A percentile compares a stretch with the other conserved stretches of the same genome.
These are phyloP conservation scores for Ginglymostoma cirratum DNA, from an alignment of 2,113 vertebrate genomes.

Conservation along the genomic window DNA sequence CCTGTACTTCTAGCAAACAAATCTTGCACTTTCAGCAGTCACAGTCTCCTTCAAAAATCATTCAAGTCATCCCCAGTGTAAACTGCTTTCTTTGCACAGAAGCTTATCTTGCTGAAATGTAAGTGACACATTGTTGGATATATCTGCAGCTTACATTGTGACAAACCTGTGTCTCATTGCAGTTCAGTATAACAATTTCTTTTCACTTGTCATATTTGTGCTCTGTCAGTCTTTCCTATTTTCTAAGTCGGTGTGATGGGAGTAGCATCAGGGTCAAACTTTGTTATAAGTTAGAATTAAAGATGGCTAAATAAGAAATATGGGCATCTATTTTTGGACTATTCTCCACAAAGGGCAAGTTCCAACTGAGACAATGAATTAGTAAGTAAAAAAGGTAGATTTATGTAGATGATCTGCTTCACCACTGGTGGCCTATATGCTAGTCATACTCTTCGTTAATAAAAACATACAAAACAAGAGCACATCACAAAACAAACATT, in stretches of 20 bases:
- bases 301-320: neutral
- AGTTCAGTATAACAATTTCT: neutral
- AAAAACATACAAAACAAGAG: too few relatives aligned
- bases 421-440: too few relatives aligned
- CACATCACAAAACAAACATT: too few relatives aligned
- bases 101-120: neutral
- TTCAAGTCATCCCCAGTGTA: neutral
- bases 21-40: slow-evolving; percentile 1
- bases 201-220: neutral
- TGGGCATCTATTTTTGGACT: too few relatives aligned
- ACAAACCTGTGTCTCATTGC: neutral
- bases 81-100: neutral
- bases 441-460: too few relatives aligned
- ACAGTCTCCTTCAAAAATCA: neutral
- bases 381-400: too few relatives aligned
- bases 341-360: too few relatives aligned
- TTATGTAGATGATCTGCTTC: too few relatives aligned
- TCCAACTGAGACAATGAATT: too few relatives aligned
- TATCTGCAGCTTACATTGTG: neutral
- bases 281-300: neutral
- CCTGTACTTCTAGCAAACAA: neutral
- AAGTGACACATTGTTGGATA: neutral
- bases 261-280: neutral
- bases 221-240: neutral
- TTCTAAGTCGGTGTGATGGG: neutral